Percentiles rank a stretch among this genome's conserved stretches.
Evolutionary conservation across 2,888 invertebrate genomes (phyloP).

Genomic region (Drosophila prostipennis): DNA sequence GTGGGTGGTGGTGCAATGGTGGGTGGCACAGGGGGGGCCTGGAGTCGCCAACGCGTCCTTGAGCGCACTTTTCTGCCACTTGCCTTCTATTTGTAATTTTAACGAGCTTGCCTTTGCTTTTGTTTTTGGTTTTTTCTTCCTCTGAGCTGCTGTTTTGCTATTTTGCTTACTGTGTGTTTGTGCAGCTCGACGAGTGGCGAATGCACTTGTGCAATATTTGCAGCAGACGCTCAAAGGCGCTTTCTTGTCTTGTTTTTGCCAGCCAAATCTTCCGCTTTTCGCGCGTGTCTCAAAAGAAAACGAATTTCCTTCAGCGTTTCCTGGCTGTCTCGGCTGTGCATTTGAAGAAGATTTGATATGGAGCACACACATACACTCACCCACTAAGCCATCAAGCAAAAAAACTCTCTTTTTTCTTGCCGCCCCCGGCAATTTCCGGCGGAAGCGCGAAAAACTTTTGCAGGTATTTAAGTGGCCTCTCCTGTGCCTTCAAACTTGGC

Average conservation of each 20-base stretch:
- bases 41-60: slow-evolving; percentile 71
- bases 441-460: slow-evolving; percentile 68
- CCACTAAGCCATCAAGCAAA: slow-evolving; percentile 2
- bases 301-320: slow-evolving; percentile 69
- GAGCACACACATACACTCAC: slow-evolving; percentile 14
- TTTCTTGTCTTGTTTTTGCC: slow-evolving; percentile 28
- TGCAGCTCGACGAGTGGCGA: slow-evolving; percentile 57
- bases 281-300: slow-evolving; percentile 57
- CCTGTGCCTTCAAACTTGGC: slow-evolving; percentile 27
- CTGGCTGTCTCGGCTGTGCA: slow-evolving; percentile 60
- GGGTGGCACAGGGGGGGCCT: slow-evolving; percentile 19
- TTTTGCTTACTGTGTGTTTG: slow-evolving; percentile 57
- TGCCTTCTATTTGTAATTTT: slow-evolving; percentile 75
- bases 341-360: slow-evolving; percentile 49
- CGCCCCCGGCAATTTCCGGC: slow-evolving; percentile 68
- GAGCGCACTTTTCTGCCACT: slow-evolving; percentile 79
- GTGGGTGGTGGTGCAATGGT: too few species aligned
- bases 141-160: slow-evolving; percentile 35
- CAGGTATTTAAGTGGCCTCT: slow-evolving; percentile 74
- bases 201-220: slow-evolving; percentile 68
- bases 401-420: slow-evolving; percentile 9
- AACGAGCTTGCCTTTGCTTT: slow-evolving; percentile 40
- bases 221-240: slow-evolving; percentile 58
- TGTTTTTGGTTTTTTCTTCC: slow-evolving; percentile 41
- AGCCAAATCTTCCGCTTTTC: slow-evolving; percentile 53